Base-by-base conservation (phyloP, 2,888 invertebrate species). In the Eupithecia vulgata region DNA sequence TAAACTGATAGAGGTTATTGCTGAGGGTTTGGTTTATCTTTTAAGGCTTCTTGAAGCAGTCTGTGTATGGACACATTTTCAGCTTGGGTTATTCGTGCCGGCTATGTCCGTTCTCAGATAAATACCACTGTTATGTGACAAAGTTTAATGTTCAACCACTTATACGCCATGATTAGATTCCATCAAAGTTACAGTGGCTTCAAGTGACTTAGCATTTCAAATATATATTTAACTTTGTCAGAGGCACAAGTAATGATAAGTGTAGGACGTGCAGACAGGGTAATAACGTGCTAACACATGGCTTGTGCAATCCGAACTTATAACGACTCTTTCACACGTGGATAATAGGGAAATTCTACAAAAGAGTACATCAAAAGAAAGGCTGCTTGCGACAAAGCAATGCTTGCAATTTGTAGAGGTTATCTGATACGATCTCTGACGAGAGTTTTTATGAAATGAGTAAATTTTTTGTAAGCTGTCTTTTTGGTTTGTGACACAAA, bases 11-110 rank as follows among this genome's bases (percentile, higher is more conserved):
- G n/a, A n/a, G n/a, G n/a, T n/a, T n/a, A n/a, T n/a, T n/a, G n/a
- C n/a, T n/a, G n/a, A n/a, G n/a, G n/a, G n/a, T n/a, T n/a, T n/a
- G n/a, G n/a, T n/a, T n/a, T 97, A 0, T 97, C 97, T 82, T 96
- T 96, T 78, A 97, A 96, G 64, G 97, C 97, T 86, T 97, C 96
- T 88, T 96, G 96, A 62, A 97, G 95, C 87, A 97, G 96, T 73
- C 17, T 95, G 85, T 15, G 96, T 96, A 97, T 78, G 96, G 96
- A 67, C 96, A 97, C 67, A 96, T 95, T 95, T 97, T 97, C 95
- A 96, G 92, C 94, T 96, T 96, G n/a, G 8, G n/a, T 48, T n/a
- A n/a, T n/a, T 94, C 96, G 95, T 85, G 95, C 21, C 12, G 52
- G 52, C 0, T 93, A 91, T 93, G 95, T 87, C 95, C 95, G 92